Evolutionary conservation across 2,888 invertebrate genomes (phyloP).

Genomic region (Alloscopus bannaensis): DNA sequence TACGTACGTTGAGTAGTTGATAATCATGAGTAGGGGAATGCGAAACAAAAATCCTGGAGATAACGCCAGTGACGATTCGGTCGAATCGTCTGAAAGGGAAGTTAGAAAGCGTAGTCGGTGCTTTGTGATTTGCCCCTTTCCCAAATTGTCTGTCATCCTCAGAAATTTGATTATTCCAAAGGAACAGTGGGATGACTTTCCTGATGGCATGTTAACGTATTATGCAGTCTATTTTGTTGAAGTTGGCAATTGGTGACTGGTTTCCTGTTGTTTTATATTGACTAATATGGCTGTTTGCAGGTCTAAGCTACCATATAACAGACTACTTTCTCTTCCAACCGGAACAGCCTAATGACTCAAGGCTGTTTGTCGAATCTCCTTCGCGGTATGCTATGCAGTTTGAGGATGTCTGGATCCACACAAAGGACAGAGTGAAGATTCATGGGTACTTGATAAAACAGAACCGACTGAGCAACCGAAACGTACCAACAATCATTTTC

Average conservation of each 20-base stretch:
- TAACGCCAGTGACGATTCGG: background rate
- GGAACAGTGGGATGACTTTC: conserved; percentile 56
- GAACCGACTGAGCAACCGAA: conserved; percentile 81
- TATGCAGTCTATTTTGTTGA: background rate
- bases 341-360: conserved; percentile 85
- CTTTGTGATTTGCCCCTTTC: conserved; percentile 31
- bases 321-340: conserved; percentile 72
- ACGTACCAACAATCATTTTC: conserved; percentile 89
- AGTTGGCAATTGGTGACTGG: background rate
- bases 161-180: conserved; percentile 55
- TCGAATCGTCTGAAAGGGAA: background rate
- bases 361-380: conserved; percentile 91
- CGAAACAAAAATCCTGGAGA: no score
- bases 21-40: no score
- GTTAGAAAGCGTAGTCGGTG: conserved; percentile 8
- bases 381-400: conserved; percentile 90
- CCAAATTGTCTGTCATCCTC: conserved; percentile 17
- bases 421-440: conserved; percentile 85
- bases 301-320: conserved; percentile 70
- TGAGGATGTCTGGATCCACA: conserved; percentile 87
- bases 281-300: conserved; percentile 41
- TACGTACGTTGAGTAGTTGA: no score
- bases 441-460: conserved; percentile 90
- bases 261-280: background rate
- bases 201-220: conserved; percentile 61